phyloP scores from a whole-genome alignment of 2,888 invertebrate genomes.

The Eupithecia abbreviata region DNA sequence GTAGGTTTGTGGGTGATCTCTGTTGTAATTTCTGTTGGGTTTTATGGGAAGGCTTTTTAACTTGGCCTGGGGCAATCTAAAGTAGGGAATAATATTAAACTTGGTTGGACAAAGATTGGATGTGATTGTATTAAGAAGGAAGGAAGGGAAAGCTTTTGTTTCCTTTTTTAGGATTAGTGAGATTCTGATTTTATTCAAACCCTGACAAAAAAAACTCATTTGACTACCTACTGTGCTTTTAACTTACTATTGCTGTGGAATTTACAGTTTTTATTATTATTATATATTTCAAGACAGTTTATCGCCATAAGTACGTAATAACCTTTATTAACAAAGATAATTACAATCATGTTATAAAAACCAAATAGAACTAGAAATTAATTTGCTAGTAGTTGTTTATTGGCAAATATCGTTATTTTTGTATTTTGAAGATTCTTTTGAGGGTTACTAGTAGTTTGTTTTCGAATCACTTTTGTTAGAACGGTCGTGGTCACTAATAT shows the following conservation, averaged over 20 bases:
- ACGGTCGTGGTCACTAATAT: too few relatives aligned
- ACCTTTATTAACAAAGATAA: too few relatives aligned
- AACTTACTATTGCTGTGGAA: background rate
- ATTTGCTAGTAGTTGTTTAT: too few relatives aligned
- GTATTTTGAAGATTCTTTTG: too few relatives aligned
- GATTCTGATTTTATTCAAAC: conserved; percentile 1
- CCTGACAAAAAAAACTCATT: background rate
- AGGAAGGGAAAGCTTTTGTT: background rate
- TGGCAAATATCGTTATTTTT: too few relatives aligned
- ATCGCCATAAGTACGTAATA: too few relatives aligned
- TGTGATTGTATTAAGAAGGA: conserved; percentile 2
- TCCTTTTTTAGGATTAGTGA: background rate
- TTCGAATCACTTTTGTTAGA: too few relatives aligned
- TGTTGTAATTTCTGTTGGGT: conserved; percentile 35
- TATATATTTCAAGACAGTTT: background rate
- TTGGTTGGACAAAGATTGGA: conserved; percentile 14
- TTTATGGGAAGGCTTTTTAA: conserved; percentile 28
- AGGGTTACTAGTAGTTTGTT: too few relatives aligned
- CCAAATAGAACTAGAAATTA: too few relatives aligned
- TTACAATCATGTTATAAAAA: too few relatives aligned
- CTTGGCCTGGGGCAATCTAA: conserved; percentile 10
- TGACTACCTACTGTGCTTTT: background rate
- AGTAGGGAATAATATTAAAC: conserved; percentile 17
- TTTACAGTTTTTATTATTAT: background rate
- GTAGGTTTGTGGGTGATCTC: conserved; percentile 47